Percentiles rank a stretch among this genome's conserved stretches.
phyloP scores from a whole-genome alignment of 2,797 vertebrate species.

The Leucoraja ocellata region DNA sequence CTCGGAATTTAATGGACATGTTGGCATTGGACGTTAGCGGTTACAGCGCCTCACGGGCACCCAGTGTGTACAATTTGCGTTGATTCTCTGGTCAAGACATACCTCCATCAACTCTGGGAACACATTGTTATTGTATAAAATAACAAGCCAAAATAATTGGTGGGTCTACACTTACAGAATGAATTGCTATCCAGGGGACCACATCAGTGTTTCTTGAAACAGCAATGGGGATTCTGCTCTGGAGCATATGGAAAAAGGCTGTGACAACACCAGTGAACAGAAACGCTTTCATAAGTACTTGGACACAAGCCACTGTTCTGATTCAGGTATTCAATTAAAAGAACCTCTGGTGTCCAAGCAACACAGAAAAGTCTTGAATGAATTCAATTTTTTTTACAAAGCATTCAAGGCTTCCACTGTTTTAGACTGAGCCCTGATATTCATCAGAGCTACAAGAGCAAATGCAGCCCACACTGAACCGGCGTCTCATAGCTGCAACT shows the following conservation, averaged over 20 bases:
- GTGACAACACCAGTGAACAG: slow-evolving; percentile 40
- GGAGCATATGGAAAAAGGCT: slow-evolving; percentile 42
- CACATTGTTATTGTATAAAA: background rate
- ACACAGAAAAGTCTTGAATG: slow-evolving; percentile 34
- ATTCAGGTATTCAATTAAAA: slow-evolving; percentile 48
- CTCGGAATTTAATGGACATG: background rate
- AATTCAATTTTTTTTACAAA: slow-evolving; percentile 18
- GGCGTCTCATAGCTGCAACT: background rate
- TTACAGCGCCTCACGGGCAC: no score
- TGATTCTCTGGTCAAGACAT: background rate
- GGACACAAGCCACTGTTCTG: slow-evolving; percentile 47
- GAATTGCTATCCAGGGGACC: background rate
- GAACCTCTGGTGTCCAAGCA: slow-evolving; percentile 44
- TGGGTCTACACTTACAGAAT: background rate
- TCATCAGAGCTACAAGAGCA: background rate
- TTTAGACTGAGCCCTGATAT: background rate
- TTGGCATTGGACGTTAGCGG: background rate
- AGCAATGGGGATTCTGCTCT: background rate
- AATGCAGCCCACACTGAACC: background rate
- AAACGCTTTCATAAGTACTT: slow-evolving; percentile 49
- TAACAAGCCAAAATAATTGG: no score
- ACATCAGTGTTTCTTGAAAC: background rate
- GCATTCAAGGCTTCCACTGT: background rate
- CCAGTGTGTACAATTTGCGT: background rate
- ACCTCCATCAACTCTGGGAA: background rate